A percentile compares a stretch with the other conserved stretches of the same genome.
Conservation (phyloP, 2,888 invertebrate species). For the Podotricha telesiphe region DNA sequence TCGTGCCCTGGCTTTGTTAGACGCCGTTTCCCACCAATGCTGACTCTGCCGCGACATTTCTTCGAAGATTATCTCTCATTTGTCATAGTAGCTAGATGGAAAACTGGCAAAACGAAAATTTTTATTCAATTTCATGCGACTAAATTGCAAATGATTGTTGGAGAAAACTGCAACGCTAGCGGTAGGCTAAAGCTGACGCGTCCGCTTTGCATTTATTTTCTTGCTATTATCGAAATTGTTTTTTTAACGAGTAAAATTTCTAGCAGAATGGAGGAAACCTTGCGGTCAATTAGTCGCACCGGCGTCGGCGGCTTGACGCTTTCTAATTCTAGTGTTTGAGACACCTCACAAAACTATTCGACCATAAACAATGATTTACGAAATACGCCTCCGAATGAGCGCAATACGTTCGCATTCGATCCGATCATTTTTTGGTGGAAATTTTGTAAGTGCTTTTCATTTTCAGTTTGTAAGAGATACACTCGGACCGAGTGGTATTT, state of each 20-base stretch:
- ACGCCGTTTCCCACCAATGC: not conserved
- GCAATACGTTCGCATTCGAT: conserved; percentile 68
- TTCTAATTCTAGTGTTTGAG: conserved; percentile 76
- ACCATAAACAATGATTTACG: conserved; percentile 81
- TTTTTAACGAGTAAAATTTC: conserved; percentile 58
- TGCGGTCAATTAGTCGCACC: conserved; percentile 79
- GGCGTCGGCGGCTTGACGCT: conserved; percentile 72
- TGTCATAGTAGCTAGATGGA: not conserved
- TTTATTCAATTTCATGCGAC: conserved; percentile 33
- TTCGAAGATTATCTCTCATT: conserved; percentile 10
- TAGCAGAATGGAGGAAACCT: conserved; percentile 73
- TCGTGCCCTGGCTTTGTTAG: conserved; percentile 23
- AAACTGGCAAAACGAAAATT: conserved; percentile 45
- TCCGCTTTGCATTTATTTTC: conserved; percentile 36
- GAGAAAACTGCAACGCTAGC: conserved; percentile 32
- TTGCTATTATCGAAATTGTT: conserved; percentile 42
- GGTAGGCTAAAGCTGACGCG: conserved; percentile 22
- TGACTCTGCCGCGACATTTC: conserved; percentile 17
- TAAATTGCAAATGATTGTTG: conserved; percentile 35
- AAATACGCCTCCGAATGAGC: conserved; percentile 62
- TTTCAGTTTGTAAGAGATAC: conserved; percentile 34
- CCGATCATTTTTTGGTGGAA: conserved; percentile 62
- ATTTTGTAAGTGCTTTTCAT: conserved; percentile 49
- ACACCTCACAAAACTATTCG: conserved; percentile 74
- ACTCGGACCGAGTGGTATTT: conserved; percentile 18